Evolutionary conservation across 1,140 invertebrate species (phyloP), one percentile per base, ranked within the genome.

Genomic region (Lucilia sericata): DNA sequence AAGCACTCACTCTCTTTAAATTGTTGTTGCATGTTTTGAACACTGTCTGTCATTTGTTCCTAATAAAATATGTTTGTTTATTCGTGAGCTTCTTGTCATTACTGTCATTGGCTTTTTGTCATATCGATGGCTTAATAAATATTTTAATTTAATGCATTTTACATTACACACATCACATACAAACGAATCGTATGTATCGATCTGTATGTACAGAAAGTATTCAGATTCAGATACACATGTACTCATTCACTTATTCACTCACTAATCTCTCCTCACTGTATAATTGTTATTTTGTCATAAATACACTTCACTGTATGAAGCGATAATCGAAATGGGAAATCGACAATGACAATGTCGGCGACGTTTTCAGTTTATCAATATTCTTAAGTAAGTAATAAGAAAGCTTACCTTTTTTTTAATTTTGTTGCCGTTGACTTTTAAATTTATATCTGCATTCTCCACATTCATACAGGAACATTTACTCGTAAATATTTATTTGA

Each of bases 61-160:
- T 80, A 70, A 78, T 80, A 80, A 80, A 80, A 80, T 80, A 80
- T 51, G 34, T 80, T 80, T 80, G 42, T 80, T 80, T 80, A 80
- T 80, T 80, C 42, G n/a, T 25, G 76, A 80, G 76, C 76, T 80
- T 80, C 76, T 80, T 80, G 76, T 80, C 76, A 80, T 80, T 80
- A 80, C 76, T 80, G 76, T 80, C 76, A 80, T 49, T 80, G 76
- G 76, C 76, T 80, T 49, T 78, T 80, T 80, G 76, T 80, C 76
- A 80, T 80, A 80, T 80, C 76, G 76, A 80, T 80, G 76, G 76
- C 76, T 80, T 80, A 51, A 80, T 80, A 80, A 80, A 80, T 80
- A 51, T 80, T 21, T 51, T 49, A 80, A 49, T 80, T 80, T 80
- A 80, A 80, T 80, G 42, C 76, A 47, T 49, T 30, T 10, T 60